Evolutionary conservation across 2,888 invertebrate genomes (phyloP).

Genomic region (Biston betularia): DNA sequence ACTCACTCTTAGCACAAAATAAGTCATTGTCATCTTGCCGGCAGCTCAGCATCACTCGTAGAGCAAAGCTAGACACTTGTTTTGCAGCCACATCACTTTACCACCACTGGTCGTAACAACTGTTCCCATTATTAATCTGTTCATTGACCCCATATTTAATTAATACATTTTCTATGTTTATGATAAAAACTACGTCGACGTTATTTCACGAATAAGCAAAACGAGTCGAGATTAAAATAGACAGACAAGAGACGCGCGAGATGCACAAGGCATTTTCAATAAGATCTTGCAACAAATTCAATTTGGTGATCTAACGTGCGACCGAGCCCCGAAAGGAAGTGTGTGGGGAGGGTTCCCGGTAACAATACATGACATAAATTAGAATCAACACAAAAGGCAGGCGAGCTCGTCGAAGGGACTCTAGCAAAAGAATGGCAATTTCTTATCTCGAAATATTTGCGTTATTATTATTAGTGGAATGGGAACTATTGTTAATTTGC

Average conservation of each 20-base stretch:
- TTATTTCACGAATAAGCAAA: conserved; percentile 40
- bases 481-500: conserved; percentile 75
- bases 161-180: conserved; percentile 43
- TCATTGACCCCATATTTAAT: conserved; percentile 58
- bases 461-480: conserved; percentile 79
- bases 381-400: conserved; percentile 82
- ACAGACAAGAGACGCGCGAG: conserved; percentile 47
- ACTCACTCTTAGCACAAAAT: conserved; percentile 68
- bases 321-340: conserved; percentile 78
- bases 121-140: conserved; percentile 53
- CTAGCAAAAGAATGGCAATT: conserved; percentile 83
- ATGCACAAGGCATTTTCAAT: conserved; percentile 71
- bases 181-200: conserved; percentile 41
- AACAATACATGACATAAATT: conserved; percentile 84
- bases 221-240: conserved; percentile 48
- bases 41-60: conserved; percentile 46
- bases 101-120: conserved; percentile 48
- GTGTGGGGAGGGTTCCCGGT: conserved; percentile 79
- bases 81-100: conserved; percentile 50
- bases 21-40: conserved; percentile 62
- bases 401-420: conserved; percentile 81
- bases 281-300: conserved; percentile 79
- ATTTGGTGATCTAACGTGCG: conserved; percentile 67
- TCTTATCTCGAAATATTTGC: conserved; percentile 78
- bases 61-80: conserved; percentile 45